These are phyloP conservation scores for Pseudochromis fuscus DNA, from an alignment of 2,797 vertebrate species.

Conservation along the genomic window DNA sequence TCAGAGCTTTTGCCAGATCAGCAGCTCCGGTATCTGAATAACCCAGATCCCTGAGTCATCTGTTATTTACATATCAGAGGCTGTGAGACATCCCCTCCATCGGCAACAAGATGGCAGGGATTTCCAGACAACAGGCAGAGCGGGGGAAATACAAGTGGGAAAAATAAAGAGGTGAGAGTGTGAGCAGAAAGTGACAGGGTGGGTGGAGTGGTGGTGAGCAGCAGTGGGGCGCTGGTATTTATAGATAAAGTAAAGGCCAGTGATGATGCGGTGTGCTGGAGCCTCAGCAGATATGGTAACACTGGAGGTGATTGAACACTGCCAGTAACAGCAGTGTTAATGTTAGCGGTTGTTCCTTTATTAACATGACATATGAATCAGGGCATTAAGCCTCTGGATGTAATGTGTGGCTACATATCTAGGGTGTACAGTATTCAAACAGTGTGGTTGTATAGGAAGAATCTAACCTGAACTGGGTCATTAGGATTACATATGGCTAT, in stretches of 20 bases:
- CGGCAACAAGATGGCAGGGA: conserved; percentile 12
- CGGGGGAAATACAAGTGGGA: neutral
- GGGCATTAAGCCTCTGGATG: neutral
- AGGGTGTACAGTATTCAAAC: neutral
- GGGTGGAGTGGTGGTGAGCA: conserved; percentile 3
- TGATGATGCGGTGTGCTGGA: conserved; percentile 62
- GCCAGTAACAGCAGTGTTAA: conserved; percentile 10
- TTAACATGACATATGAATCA: neutral
- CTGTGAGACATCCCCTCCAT: conserved; percentile 23
- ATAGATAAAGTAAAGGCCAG: conserved; percentile 84
- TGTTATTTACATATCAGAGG: conserved; percentile 42
- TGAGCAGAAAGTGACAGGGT: conserved; percentile 50
- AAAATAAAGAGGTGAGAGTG: conserved; percentile 33
- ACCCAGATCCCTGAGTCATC: conserved; percentile 56
- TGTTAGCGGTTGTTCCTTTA: neutral
- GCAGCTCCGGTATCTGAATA: conserved; percentile 26
- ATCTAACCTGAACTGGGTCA: neutral
- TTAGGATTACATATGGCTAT: neutral
- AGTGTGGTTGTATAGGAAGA: neutral
- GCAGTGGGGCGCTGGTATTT: conserved; percentile 77
- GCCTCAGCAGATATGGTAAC: conserved; percentile 57
- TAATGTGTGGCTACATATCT: neutral
- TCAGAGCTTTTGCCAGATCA: conserved; percentile 44
- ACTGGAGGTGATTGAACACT: conserved; percentile 14
- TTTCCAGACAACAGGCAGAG: conserved; percentile 29